A percentile compares a stretch with the other conserved stretches of the same genome.
Conservation (phyloP, 2,113 vertebrate species). For the Psittacus erithacus region DNA sequence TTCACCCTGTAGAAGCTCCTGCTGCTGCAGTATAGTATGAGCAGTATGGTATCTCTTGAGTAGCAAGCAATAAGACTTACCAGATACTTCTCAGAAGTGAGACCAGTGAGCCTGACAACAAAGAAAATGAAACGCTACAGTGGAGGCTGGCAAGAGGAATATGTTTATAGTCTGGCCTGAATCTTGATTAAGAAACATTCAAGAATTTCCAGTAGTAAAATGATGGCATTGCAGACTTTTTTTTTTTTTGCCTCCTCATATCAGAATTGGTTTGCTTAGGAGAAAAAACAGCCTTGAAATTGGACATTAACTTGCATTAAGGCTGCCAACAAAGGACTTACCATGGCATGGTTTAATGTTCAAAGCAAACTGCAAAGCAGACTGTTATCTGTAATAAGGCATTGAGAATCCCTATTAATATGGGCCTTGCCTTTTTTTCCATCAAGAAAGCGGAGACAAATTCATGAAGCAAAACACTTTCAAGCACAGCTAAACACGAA, state of each 20-base stretch:
- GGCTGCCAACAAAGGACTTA: neutral
- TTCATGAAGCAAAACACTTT: neutral
- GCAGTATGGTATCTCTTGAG: neutral
- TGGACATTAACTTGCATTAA: neutral
- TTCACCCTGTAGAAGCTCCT: neutral
- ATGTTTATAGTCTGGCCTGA: neutral
- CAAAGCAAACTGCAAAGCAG: neutral
- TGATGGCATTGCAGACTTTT: neutral
- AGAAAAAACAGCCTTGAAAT: neutral
- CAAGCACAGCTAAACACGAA: neutral
- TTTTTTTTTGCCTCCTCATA: neutral
- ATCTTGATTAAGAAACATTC: neutral
- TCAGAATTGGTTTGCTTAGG: neutral
- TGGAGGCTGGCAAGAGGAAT: neutral
- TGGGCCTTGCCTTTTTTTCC: neutral
- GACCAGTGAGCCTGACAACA: neutral
- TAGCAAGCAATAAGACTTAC: neutral
- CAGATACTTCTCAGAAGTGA: neutral
- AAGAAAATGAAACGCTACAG: neutral
- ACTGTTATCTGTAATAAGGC: neutral
- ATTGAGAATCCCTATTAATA: neutral
- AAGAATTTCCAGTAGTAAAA: neutral
- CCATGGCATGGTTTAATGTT: neutral
- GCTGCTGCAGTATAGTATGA: neutral
- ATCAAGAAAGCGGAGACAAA: neutral